phyloP scores from a whole-genome alignment of 2,797 vertebrate genomes.

The Eulemur mongoz region DNA sequence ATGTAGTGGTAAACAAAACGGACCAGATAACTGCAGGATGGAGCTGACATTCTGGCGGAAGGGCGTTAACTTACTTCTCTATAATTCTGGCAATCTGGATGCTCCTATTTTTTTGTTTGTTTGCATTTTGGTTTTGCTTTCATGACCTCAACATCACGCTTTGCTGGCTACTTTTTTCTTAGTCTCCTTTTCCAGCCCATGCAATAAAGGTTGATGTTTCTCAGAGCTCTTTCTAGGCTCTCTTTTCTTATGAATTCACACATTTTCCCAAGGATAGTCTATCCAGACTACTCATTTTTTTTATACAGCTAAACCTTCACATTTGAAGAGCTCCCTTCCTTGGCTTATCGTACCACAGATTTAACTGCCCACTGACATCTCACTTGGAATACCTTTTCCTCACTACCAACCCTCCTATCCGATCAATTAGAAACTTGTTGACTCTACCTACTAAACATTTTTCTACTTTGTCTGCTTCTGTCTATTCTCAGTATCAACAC shows the following conservation, averaged over 20 bases:
- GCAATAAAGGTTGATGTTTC: not conserved
- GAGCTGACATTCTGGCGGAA: too few relatives aligned
- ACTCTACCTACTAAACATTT: not conserved
- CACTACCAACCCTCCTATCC: not conserved
- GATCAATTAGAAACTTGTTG: not conserved
- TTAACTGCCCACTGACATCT: not conserved
- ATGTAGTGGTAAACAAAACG: not conserved
- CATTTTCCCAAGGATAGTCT: not conserved
- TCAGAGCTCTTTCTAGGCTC: not conserved
- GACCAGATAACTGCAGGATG: not conserved
- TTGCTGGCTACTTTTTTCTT: not conserved
- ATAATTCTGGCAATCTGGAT: not conserved
- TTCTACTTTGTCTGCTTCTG: not conserved
- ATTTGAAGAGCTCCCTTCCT: not conserved
- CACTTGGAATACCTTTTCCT: not conserved
- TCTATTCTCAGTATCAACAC: not conserved
- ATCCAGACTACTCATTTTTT: not conserved
- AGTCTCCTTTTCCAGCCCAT: not conserved
- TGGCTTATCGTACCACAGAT: not conserved
- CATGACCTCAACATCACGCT: not conserved
- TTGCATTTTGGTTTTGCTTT: not conserved
- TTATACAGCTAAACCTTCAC: not conserved
- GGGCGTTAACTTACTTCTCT: not conserved
- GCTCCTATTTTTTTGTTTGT: not conserved
- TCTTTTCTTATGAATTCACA: not conserved